phyloP scores from a whole-genome alignment of 2,113 vertebrate species.

The Xiphophorus hellerii region DNA sequence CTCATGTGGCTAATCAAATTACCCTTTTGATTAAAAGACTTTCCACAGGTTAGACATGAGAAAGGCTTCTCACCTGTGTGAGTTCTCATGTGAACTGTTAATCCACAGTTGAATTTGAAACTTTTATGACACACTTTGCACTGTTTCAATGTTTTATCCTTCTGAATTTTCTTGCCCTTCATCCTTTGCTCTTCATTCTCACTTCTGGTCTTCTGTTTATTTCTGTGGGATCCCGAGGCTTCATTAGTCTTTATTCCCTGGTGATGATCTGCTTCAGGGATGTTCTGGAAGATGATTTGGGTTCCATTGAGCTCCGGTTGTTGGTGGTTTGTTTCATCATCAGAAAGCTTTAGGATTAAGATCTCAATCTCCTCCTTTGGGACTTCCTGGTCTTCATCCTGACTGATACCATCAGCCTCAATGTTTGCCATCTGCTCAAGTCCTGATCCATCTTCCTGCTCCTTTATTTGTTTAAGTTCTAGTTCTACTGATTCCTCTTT shows the following conservation, averaged over 20 bases:
- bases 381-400: background rate
- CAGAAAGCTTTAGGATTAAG: background rate
- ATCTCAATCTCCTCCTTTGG: background rate
- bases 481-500: no score
- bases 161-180: no score
- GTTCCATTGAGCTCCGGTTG: background rate
- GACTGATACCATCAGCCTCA: background rate
- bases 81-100: background rate
- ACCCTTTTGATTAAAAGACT: background rate
- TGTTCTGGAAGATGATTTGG: background rate
- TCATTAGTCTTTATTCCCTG: background rate
- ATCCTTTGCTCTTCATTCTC: no score
- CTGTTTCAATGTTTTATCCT: no score
- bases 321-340: background rate
- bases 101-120: background rate
- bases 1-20: background rate
- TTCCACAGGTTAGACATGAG: background rate
- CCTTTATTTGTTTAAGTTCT: no score
- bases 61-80: background rate
- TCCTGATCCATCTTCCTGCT: background rate
- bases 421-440: background rate
- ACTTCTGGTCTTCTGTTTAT: background rate
- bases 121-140: no score
- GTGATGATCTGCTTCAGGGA: background rate
- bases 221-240: background rate